phyloP scores from a whole-genome alignment of 2,113 vertebrate genomes.

The Arvicanthis niloticus region DNA sequence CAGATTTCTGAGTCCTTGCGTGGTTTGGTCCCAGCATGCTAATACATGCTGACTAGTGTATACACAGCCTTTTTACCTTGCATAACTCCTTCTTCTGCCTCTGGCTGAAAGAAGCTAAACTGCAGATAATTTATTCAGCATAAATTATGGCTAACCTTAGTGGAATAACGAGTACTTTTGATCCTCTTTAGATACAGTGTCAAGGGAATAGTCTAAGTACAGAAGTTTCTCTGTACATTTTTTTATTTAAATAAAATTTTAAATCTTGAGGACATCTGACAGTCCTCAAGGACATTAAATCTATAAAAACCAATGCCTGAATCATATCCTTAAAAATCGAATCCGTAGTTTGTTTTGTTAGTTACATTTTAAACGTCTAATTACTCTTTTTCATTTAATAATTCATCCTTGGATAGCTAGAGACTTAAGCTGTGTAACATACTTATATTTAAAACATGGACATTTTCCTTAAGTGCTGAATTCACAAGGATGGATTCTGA shows the following conservation, averaged over 20 bases:
- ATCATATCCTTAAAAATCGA: slow-evolving; percentile 74
- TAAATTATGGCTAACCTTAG: slow-evolving; percentile 88
- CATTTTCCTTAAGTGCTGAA: slow-evolving; percentile 70
- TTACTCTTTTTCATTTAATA: slow-evolving; percentile 84
- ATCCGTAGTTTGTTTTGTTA: slow-evolving; percentile 83
- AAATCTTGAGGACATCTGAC: slow-evolving; percentile 82
- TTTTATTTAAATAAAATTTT: slow-evolving; percentile 80
- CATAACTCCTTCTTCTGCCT: slow-evolving; percentile 79
- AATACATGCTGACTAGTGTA: background rate
- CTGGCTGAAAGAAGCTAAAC: slow-evolving; percentile 85
- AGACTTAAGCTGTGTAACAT: slow-evolving; percentile 62
- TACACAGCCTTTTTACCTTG: slow-evolving; percentile 34
- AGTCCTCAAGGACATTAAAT: slow-evolving; percentile 80
- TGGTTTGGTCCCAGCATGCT: background rate
- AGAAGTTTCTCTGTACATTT: slow-evolving; percentile 79
- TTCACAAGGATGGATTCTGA: background rate
- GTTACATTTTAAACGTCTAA: slow-evolving; percentile 84
- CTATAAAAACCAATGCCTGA: slow-evolving; percentile 80
- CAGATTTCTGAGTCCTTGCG: background rate
- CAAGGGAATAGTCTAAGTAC: slow-evolving; percentile 80
- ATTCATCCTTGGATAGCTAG: slow-evolving; percentile 83
- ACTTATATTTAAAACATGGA: slow-evolving; percentile 70
- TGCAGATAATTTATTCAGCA: slow-evolving; percentile 87
- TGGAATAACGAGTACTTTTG: slow-evolving; percentile 83
- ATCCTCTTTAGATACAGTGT: slow-evolving; percentile 82